Conservation (phyloP, 2,113 vertebrate genomes). For the Thalassoma bifasciatum region DNA sequence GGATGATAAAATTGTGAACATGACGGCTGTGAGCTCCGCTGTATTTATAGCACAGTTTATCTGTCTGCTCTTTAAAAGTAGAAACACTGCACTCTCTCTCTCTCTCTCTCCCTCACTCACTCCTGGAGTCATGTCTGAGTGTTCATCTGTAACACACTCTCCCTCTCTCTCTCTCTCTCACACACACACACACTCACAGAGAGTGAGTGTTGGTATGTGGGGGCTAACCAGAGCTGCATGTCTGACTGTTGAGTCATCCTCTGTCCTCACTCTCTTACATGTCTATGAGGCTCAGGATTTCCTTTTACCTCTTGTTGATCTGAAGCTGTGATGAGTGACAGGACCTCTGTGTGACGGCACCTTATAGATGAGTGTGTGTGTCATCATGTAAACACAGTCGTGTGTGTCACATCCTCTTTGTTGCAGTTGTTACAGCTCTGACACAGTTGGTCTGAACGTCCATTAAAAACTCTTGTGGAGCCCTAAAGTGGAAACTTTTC, state of each 20-base stretch:
- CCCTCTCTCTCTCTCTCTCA: too few relatives aligned
- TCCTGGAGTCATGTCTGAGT: not conserved
- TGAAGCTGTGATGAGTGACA: not conserved
- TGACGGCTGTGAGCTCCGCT: conserved; percentile 16
- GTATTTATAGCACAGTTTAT: conserved; percentile 51
- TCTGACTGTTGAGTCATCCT: not conserved
- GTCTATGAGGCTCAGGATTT: not conserved
- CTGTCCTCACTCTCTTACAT: not conserved
- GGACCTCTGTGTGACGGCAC: not conserved
- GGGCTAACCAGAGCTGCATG: not conserved
- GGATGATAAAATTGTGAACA: conserved; percentile 9
- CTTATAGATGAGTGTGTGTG: too few relatives aligned
- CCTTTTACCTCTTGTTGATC: not conserved
- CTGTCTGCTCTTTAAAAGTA: conserved; percentile 34
- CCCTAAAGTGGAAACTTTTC: too few relatives aligned
- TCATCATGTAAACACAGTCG: too few relatives aligned
- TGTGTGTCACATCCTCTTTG: too few relatives aligned
- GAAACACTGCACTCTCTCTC: conserved; percentile 5
- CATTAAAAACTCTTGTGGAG: too few relatives aligned
- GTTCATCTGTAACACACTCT: too few relatives aligned
- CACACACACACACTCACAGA: too few relatives aligned
- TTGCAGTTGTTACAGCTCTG: too few relatives aligned
- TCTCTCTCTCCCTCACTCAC: not conserved
- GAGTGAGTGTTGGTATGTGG: not conserved
- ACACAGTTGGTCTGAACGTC: too few relatives aligned